phyloP scores from a whole-genome alignment of 1,140 invertebrate species.

The Triops longicaudatus region DNA sequence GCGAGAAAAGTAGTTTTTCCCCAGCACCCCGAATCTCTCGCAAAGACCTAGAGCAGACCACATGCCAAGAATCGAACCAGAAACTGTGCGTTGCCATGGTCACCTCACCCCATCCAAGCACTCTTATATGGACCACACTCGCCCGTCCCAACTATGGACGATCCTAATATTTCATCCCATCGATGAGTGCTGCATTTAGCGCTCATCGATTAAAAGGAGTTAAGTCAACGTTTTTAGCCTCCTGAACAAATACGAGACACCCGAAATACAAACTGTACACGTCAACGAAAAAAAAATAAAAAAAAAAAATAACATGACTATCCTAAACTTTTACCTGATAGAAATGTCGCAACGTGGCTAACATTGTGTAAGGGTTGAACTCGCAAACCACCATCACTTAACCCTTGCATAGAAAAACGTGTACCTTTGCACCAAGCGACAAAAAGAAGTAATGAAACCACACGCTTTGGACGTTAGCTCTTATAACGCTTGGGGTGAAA shows the following conservation, averaged over 20 bases:
- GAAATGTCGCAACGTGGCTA: neutral
- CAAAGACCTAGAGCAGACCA: neutral
- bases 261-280: no score
- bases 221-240: neutral
- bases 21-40: neutral
- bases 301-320: no score
- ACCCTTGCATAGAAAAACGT: neutral
- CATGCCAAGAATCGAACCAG: slow-evolving; percentile 10
- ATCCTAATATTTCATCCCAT: neutral
- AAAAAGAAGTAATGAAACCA: neutral
- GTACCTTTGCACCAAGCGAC: neutral
- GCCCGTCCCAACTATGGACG: neutral
- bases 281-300: no score
- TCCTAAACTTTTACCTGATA: neutral
- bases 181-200: neutral
- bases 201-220: neutral
- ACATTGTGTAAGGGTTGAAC: neutral
- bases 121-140: neutral
- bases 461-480: neutral
- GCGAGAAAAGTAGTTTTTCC: neutral
- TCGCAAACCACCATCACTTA: neutral
- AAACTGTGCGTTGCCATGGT: neutral
- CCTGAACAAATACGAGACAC: no score
- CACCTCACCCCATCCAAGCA: neutral
- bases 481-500: neutral